Evolutionary conservation across 1,140 invertebrate genomes (phyloP), one percentile per base, ranked within the genome.

Genomic region (Belonocnema kinseyi): DNA sequence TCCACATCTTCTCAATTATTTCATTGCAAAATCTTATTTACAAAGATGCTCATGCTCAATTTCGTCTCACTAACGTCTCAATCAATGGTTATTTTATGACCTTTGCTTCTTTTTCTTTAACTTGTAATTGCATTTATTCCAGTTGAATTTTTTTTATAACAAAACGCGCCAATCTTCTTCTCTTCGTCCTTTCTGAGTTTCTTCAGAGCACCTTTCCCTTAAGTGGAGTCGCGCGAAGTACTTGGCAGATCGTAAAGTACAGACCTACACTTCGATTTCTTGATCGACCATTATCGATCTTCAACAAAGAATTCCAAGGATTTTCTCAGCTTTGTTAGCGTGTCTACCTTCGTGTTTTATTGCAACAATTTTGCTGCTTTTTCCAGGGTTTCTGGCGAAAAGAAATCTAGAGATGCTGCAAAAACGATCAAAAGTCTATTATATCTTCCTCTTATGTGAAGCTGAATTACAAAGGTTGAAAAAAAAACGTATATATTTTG

Each of bases 231-330:
- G 46, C 58, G 58, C 33, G 14, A 66, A 2, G 61, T 40, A 66
- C 26, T 66, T 66, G 61, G 61, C 61, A 66, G 61, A 66, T 66
- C 61, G 61, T 66, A 66, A 66, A 66, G 61, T 66, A 16, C 61
- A 14, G 40, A 66, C 13, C 14, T n/a, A 54, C 53, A 54, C 16
- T 54, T n/a, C 26, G 61, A 66, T 66, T 66, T 40, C 61, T 66
- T 13, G 26, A 66, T 66, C 61, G 61, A 40, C 33, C n/a, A 66
- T 40, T 66, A 26, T 40, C 61, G 7, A 66, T 66, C 40, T 66
- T 66, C 61, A 66, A 66, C 26, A 8, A 10, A 16, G 21, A 14
- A 66, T n/a, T 21, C 40, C 33, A 66, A 66, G 61, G 61, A 66
- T 66, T 66, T 66, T 66, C 61, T 8, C 61, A 66, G 61, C 26